Evolutionary conservation across 2,113 vertebrate genomes (phyloP), one percentile per base, ranked within the genome.

Genomic region (Thryonomys swinderianus): DNA sequence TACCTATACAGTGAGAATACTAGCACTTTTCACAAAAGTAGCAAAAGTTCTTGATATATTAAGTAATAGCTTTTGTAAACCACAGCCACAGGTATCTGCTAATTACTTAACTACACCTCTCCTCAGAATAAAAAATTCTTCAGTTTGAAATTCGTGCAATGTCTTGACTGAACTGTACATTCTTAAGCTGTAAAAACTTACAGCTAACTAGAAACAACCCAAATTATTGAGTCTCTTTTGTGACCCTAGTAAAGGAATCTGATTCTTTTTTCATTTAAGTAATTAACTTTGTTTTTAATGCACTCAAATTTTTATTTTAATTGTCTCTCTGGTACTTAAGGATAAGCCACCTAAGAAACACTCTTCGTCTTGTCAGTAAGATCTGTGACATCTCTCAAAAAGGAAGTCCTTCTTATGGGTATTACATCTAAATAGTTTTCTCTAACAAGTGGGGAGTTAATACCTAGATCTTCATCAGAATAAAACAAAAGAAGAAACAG

Each of bases 121-220:
- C n/a, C 74, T 82, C 21, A 95, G 80, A 91, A 84, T 85, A 79
- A 62, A 96, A 93, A 34, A 32, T 91, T 88, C 45, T 66, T 93
- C 13, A 78, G 13, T 10, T 51, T 95, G 40, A 94, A 93, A 82
- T 79, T 37, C 67, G 88, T 67, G 90, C 37, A 91, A 85, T 55
- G 42, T 85, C 67, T 93, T 92, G 23, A 93, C 69, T 85, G 80
- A 97, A 73, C 40, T 51, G 48, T 85, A 93, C n/a, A 85, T 55
- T 67, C 42, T 69, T 32, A 96, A 86, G 34, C 42, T 93, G 5
- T 73, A 91, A 81, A 86, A 91, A 79, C 32, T 78, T 53, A 80
- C 2, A 61, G n/a, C 34, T 91, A 93, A 95, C 76, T 62, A 91
- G 59, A 95, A 95, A 61, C 69, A 76, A 93, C 30, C 27, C 40